Evolutionary conservation across 1,140 invertebrate genomes (phyloP).

Genomic region (Solenopsis fugax): DNA sequence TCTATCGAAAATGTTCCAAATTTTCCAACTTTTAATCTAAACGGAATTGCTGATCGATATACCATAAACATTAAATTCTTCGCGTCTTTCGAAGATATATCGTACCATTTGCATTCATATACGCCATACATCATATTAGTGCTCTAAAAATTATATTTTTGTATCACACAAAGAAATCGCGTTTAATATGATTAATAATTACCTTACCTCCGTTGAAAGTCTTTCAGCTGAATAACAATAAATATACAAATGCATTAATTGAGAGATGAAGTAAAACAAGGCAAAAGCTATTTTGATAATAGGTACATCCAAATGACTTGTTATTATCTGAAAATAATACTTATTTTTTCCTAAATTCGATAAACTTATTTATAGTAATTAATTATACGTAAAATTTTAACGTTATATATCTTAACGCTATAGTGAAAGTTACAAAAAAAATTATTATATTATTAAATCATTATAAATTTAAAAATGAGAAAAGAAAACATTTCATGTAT

Average conservation of each 20-base stretch:
- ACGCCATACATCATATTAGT: neutral
- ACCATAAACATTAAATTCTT: slow-evolving; percentile 7
- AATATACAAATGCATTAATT: slow-evolving; percentile 57
- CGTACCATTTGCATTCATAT: slow-evolving; percentile 35
- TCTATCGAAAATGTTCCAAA: slow-evolving; percentile 23
- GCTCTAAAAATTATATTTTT: slow-evolving; percentile 25
- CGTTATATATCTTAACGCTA: no score
- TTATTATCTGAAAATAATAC: no score
- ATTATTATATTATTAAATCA: no score
- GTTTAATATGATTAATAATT: neutral
- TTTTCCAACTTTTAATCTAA: slow-evolving; percentile 40
- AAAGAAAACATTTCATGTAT: neutral
- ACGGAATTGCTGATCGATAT: slow-evolving; percentile 14
- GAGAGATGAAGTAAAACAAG: neutral
- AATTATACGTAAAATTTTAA: neutral
- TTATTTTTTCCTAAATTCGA: no score
- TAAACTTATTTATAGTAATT: no score
- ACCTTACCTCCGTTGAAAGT: slow-evolving; percentile 52
- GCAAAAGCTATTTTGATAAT: slow-evolving; percentile 27
- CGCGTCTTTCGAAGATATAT: neutral
- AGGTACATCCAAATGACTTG: neutral
- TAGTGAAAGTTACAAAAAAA: no score
- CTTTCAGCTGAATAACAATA: slow-evolving; percentile 70
- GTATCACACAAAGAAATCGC: neutral
- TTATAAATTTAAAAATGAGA: no score